Base-by-base conservation (phyloP, 2,888 invertebrate species). In the Bruchidius siliquastri region DNA sequence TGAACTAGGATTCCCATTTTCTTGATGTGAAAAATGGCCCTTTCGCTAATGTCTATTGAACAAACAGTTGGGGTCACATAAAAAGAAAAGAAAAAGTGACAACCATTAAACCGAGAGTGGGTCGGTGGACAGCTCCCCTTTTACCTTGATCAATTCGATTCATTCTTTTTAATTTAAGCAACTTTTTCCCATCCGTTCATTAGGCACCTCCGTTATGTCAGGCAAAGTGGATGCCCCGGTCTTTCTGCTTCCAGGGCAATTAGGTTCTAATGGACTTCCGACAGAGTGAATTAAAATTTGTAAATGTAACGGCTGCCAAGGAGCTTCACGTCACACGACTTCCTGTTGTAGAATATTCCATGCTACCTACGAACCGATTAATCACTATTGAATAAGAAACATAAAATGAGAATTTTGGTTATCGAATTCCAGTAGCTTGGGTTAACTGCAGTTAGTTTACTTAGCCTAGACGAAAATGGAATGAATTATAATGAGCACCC, bases 121-220 rank as follows among this genome's bases (percentile, higher is more conserved):
- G 13, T 1, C 18, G 49, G 49, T 49, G 49, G 49, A 49, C 49
- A 49, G 49, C 49, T 13, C 49, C 18, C 49, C 49, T 13, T 49
- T 49, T 18, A 49, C 49, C 22, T 68, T 68, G 68, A 68, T 68
- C 68, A 22, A 68, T 68, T 68, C 68, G 68, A 68, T 18, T 68
- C 68, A 68, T 68, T 68, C 68, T 21, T 68, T 68, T 68, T 68
- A 68, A 68, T 68, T 21, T 68, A 21, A 22, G 21, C 68, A 68
- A 68, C 68, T 68, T 68, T 68, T 68, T 21, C 49, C 22, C 68
- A 68, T 79, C 76, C 78, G 77, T 80, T 81, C 80, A 80, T 80
- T 80, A 81, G 79, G 77, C 75, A 78, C 77, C 77, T 77, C 76
- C 77, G 77, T 78, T 76, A 72, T 75, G 76, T 76, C 76, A 75